Conservation (phyloP, 2,113 vertebrate genomes). For the Seriola quinqueradiata region DNA sequence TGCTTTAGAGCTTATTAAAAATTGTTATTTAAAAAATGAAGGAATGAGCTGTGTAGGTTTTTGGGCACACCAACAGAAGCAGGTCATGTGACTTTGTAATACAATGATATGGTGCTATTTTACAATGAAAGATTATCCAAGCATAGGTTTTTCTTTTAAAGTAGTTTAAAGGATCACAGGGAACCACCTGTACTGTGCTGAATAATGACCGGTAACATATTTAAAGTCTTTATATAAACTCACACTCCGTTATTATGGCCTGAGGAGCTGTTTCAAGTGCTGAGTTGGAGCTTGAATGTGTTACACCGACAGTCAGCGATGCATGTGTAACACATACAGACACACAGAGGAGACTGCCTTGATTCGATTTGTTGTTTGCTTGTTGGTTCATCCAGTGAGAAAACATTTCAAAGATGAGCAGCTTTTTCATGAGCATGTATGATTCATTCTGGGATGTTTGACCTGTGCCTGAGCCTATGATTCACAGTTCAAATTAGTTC, state of each 20-base stretch:
- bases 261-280: slow-evolving; percentile 13
- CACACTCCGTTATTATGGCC: background rate
- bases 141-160: no score
- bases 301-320: slow-evolving; percentile 17
- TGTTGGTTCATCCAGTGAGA: slow-evolving; percentile 59
- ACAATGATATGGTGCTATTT: background rate
- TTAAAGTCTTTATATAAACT: slow-evolving; percentile 19
- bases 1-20: background rate
- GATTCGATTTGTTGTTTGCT: slow-evolving; percentile 62
- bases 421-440: slow-evolving; percentile 54
- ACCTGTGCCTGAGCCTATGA: slow-evolving; percentile 66
- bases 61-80: no score
- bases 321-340: slow-evolving; percentile 41
- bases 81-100: background rate
- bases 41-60: background rate
- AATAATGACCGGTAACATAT: slow-evolving; percentile 13
- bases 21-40: background rate
- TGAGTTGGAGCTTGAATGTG: slow-evolving; percentile 1
- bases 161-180: background rate
- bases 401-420: slow-evolving; percentile 63
- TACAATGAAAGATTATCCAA: background rate
- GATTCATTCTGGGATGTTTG: slow-evolving; percentile 56
- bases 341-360: slow-evolving; percentile 30
- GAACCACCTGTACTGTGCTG: background rate
- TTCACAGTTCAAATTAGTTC: slow-evolving; percentile 70